These are phyloP conservation scores for Ctena decussata DNA, from an alignment of 2,888 invertebrate species.

Conservation along the genomic window DNA sequence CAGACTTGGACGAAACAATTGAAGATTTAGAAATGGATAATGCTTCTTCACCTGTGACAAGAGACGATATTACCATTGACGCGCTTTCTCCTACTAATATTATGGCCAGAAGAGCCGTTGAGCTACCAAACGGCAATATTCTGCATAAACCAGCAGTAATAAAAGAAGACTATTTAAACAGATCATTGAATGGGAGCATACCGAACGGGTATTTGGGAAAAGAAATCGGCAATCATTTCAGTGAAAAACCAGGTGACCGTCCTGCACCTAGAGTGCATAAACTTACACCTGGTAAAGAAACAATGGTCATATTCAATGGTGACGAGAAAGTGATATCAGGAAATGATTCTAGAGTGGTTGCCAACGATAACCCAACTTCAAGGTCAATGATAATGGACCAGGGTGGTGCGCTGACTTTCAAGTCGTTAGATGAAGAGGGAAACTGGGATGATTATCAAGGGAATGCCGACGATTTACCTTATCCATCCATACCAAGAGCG, in stretches of 20 bases:
- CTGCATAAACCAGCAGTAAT: neutral
- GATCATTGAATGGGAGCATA: neutral
- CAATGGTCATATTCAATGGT: slow-evolving; percentile 65
- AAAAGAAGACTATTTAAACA: neutral
- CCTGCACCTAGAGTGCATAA: slow-evolving; percentile 42
- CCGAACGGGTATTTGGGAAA: slow-evolving; percentile 26
- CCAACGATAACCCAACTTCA: slow-evolving; percentile 39
- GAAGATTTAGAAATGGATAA: slow-evolving; percentile 56
- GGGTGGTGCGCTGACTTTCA: neutral
- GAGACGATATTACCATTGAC: slow-evolving; percentile 57
- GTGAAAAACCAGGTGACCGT: slow-evolving; percentile 7
- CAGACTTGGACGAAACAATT: slow-evolving; percentile 51
- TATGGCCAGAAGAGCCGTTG: slow-evolving; percentile 26
- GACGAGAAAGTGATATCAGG: slow-evolving; percentile 62
- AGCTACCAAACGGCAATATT: slow-evolving; percentile 12
- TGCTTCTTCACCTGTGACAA: slow-evolving; percentile 37
- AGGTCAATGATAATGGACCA: neutral
- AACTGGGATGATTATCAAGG: slow-evolving; percentile 26
- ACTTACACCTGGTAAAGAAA: slow-evolving; percentile 38
- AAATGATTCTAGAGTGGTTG: slow-evolving; percentile 57
- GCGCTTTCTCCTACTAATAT: slow-evolving; percentile 50
- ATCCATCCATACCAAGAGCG: slow-evolving; percentile 49
- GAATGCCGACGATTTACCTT: slow-evolving; percentile 35
- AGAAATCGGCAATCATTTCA: slow-evolving; percentile 17
- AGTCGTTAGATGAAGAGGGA: slow-evolving; percentile 37